Evolutionary conservation across 2,113 vertebrate genomes (phyloP), one percentile per base, ranked within the genome.

Genomic region (Cyprinodon variegatus): DNA sequence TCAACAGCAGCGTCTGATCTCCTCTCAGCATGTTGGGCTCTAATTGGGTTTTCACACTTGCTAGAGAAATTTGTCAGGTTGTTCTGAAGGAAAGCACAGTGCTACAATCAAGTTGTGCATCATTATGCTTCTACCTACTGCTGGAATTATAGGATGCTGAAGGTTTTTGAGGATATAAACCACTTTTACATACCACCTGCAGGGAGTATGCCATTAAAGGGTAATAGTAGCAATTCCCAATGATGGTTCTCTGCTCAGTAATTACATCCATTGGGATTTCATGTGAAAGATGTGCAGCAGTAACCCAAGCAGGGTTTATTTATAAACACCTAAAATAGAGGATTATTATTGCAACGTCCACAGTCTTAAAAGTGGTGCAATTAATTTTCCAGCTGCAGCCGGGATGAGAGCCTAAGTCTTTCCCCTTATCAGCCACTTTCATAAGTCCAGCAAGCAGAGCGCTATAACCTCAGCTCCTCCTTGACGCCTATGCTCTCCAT

Each of bases 11-110:
- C 83, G 45, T 86, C 85, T 86, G 85, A 80, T 88, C 82, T 86
- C 68, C 61, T 70, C 65, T 79, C 70, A 53, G 71, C 15, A 20
- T 63, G 74, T 79, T 63, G 38, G 61, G 57, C 59, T 80, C 64
- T 91, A 90, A 91, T 92, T 89, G 83, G 82, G 66, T 65, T 77
- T 81, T 89, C 88, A 86, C 89, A 86, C 75, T 70, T 73, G 53
- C 61, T 74, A 60, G 83, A 71, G 84, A 91, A 81, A 90, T 90
- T 76, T 86, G 72, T 87, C 86, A 81, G 80, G 69, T 88, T 87
- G 65, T 75, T 86, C 90, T 76, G 85, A 91, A 83, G 76, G 81
- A 38, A 88, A 81, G 63, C 66, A 57, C 63, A 82, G 50, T 61
- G 61, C 61, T 57, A 81, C 20, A 89, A 82, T 82, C 69, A 79